Conservation (phyloP, 2,888 invertebrate genomes). For the Myopa tessellatipennis region DNA sequence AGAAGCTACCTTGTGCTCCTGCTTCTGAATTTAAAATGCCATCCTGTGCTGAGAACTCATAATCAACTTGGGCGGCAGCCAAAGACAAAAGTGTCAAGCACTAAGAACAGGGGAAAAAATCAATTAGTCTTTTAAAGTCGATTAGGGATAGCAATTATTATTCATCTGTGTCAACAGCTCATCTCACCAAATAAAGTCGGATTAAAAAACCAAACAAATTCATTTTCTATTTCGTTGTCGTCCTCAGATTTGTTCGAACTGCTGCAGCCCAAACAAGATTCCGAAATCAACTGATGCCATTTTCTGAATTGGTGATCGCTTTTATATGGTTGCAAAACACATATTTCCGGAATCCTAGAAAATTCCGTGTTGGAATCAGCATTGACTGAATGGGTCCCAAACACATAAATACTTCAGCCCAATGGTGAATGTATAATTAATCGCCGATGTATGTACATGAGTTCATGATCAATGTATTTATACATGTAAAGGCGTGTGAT, state of each 20-base stretch:
- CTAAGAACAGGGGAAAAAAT: neutral
- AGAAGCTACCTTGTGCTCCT: neutral
- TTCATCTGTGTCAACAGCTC: neutral
- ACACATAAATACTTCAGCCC: too few species aligned
- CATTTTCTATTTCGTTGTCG: neutral
- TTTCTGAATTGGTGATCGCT: neutral
- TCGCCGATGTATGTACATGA: too few species aligned
- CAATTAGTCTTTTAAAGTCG: neutral
- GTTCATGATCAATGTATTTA: too few species aligned
- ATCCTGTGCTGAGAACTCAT: neutral
- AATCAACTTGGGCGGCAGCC: constrained; percentile 7
- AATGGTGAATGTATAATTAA: too few species aligned
- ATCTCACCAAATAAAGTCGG: neutral
- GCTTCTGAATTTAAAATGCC: neutral
- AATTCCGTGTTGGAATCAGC: too few species aligned
- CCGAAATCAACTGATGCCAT: neutral
- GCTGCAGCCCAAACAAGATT: neutral
- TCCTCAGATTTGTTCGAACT: neutral
- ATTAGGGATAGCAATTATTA: too few species aligned
- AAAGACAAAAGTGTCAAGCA: constrained; percentile 7
- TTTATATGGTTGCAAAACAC: neutral
- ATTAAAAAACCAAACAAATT: neutral
- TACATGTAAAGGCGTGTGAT: too few species aligned
- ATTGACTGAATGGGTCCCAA: too few species aligned
- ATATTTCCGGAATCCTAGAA: neutral